Evolutionary conservation across 1,140 invertebrate genomes (phyloP), one percentile per base, ranked within the genome.

Genomic region (Heliconius himera): DNA sequence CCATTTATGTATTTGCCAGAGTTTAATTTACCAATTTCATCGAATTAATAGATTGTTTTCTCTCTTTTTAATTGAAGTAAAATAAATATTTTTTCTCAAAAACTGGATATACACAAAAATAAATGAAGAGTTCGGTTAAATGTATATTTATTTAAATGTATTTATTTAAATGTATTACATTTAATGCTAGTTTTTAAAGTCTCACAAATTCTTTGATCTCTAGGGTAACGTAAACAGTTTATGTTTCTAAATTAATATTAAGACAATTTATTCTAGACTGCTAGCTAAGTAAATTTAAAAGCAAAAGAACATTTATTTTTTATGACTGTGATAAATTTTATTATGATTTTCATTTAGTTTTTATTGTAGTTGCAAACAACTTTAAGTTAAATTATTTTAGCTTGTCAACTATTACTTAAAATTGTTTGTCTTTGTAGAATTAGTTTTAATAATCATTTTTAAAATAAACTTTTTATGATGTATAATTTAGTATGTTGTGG

Each of bases 261-360:
- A 22, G 8, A 60, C 20, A 56, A 56, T 60, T 60, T 22, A 60
- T 60, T 60, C 3, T 22, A 60, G 54, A 60, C 54, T 60, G n/a
- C 20, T 54, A 54, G 13, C n/a, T 66, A 56, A 1, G 54, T 56
- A 66, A 66, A 16, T 66, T 66, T 26, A n/a, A n/a, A 26, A 29
- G 60, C 22, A 26, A 26, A 66, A 66, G 11, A 29, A 66, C 5
- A 66, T 66, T 66, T 26, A 60, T 1, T 60, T 41, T 66, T 66
- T 66, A 66, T 66, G 13, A 66, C 11, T 4, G 4, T 29, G 4
- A 22, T 22, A 22, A 60, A 60, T 60, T 60, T 60, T 1, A 66
- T 66, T 66, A 66, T 29, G 20, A 66, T 66, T 66, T 66, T 66
- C 60, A 66, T 29, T 66, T 29, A 66, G 26, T 66, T 66, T 66